Evolutionary conservation across 2,888 invertebrate species (phyloP).

Genomic region (Subacronicta megacephala): DNA sequence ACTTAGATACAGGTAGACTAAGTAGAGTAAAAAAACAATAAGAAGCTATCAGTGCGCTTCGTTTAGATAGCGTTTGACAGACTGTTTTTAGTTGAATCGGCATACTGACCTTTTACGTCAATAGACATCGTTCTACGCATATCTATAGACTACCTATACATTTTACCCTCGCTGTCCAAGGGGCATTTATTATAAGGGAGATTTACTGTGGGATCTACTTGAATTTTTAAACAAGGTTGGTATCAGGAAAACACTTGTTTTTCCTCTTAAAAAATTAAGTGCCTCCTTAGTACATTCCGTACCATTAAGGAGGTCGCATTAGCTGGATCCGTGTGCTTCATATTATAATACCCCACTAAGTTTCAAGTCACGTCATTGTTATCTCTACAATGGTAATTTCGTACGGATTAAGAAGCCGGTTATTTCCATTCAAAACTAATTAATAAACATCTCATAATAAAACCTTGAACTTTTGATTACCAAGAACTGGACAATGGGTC

Average conservation of each 20-base stretch:
- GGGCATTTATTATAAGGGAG: constrained; percentile 25
- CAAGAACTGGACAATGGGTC: constrained; percentile 82
- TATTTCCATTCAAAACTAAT: constrained; percentile 81
- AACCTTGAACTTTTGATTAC: constrained; percentile 87
- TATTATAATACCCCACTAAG: constrained; percentile 57
- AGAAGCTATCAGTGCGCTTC: background rate
- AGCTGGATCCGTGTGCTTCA: constrained; percentile 47
- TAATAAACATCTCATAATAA: constrained; percentile 84
- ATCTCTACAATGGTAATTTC: constrained; percentile 72
- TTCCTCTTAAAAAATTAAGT: constrained; percentile 59
- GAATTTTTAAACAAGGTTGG: constrained; percentile 40
- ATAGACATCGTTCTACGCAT: constrained; percentile 27
- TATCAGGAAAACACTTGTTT: constrained; percentile 51
- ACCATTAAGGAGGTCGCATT: constrained; percentile 31
- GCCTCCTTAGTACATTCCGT: constrained; percentile 32
- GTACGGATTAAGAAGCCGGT: constrained; percentile 74
- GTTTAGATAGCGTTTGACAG: background rate
- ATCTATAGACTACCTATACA: constrained; percentile 25
- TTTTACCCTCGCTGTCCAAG: constrained; percentile 20
- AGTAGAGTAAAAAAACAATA: background rate
- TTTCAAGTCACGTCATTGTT: constrained; percentile 76
- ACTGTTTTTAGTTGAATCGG: background rate
- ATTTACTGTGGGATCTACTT: constrained; percentile 34
- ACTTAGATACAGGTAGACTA: no score
- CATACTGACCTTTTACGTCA: constrained; percentile 36